phyloP scores from a whole-genome alignment of 2,888 invertebrate species.

The Drosophila putrida region DNA sequence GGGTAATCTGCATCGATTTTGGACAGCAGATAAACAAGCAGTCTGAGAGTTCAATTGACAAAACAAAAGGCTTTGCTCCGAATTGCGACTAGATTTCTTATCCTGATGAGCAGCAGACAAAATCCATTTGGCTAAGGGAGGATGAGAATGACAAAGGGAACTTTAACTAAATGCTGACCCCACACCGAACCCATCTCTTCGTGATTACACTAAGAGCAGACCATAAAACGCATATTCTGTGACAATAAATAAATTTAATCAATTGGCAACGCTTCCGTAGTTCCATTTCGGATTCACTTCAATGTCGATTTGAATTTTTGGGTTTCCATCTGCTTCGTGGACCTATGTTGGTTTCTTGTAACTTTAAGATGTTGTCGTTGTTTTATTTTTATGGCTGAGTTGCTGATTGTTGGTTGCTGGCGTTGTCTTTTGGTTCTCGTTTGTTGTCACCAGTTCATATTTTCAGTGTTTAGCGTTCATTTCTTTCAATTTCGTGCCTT shows the following conservation, averaged over 20 bases:
- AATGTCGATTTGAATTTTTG: constrained; percentile 22
- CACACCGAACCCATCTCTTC: constrained; percentile 4
- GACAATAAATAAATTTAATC: constrained; percentile 77
- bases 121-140: constrained; percentile 28
- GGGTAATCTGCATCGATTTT: constrained; percentile 46
- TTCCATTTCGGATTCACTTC: constrained; percentile 23
- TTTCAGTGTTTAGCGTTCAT: constrained; percentile 49
- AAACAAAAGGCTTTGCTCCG: constrained; percentile 40
- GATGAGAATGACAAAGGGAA: not conserved
- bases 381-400: constrained; percentile 20
- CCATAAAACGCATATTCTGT: constrained; percentile 45
- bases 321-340: constrained; percentile 13
- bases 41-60: constrained; percentile 37
- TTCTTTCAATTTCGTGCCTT: constrained; percentile 56
- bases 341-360: constrained; percentile 49
- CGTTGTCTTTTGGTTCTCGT: constrained; percentile 2
- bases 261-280: constrained; percentile 61
- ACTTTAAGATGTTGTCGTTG: constrained; percentile 40
- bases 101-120: constrained; percentile 37
- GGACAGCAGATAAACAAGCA: constrained; percentile 31
- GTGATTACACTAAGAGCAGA: constrained; percentile 45
- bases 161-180: constrained; percentile 3
- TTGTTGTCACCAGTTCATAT: constrained; percentile 48
- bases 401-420: constrained; percentile 23
- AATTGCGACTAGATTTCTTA: constrained; percentile 9